A percentile compares a stretch with the other conserved stretches of the same genome.
Evolutionary conservation across 2,888 invertebrate species (phyloP).

Genomic region (Pegoplata infirma): DNA sequence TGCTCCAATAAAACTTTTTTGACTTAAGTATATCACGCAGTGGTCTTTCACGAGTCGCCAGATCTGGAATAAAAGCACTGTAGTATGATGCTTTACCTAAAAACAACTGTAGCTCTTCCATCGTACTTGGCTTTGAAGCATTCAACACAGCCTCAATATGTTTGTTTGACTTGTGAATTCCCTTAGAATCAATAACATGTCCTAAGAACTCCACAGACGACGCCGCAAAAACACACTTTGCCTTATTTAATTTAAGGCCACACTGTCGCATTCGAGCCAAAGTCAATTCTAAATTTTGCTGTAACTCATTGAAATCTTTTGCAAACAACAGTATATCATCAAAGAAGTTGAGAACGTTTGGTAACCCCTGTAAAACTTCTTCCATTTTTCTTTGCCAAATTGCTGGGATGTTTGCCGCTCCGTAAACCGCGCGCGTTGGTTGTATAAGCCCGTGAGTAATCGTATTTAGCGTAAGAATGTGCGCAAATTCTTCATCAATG

Average conservation of each 20-base stretch:
- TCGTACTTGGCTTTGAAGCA: conserved; percentile 3
- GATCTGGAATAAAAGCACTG: conserved; percentile 4
- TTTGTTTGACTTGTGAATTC: conserved; percentile 39
- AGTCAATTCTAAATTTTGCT: neutral
- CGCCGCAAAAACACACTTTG: conserved; percentile 33
- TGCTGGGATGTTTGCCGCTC: conserved; percentile 51
- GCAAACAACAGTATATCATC: conserved; percentile 27
- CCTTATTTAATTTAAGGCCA: neutral
- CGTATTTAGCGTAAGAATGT: conserved; percentile 32
- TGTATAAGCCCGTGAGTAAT: conserved; percentile 36
- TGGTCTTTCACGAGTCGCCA: neutral
- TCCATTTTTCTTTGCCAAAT: conserved; percentile 45
- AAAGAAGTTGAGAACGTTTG: conserved; percentile 22
- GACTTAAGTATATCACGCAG: conserved; percentile 6
- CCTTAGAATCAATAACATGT: conserved; percentile 38
- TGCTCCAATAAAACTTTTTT: neutral
- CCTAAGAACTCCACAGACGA: conserved; percentile 39
- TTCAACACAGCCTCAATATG: conserved; percentile 27
- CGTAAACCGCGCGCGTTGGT: conserved; percentile 41
- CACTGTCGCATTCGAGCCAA: neutral
- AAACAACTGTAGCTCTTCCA: conserved; percentile 47
- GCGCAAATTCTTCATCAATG: conserved; percentile 35
- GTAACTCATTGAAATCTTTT: conserved; percentile 6
- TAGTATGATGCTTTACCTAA: conserved; percentile 29
- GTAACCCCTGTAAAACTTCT: neutral